Evolutionary conservation across 2,797 vertebrate species (phyloP), one percentile per base, ranked within the genome.

Genomic region (Lagocephalus sceleratus): DNA sequence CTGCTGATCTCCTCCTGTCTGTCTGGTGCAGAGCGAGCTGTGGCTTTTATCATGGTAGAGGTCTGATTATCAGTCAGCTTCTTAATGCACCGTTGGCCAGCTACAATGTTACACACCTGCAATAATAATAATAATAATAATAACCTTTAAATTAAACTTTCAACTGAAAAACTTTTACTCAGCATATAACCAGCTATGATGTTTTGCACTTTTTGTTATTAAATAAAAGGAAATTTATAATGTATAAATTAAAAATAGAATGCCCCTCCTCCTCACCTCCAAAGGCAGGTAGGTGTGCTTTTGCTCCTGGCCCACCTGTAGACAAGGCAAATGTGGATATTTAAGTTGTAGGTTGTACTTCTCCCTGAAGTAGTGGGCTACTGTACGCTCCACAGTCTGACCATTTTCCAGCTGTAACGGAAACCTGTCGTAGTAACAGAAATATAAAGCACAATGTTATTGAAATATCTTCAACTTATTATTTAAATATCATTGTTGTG

Each of bases 1-100:
- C 96, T 90, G 88, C 96, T 98, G 81, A 99, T 99, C 79, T 99
- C 96, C 78, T 99, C 97, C 60, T 99, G 97, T 55, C 97, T 89
- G 74, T 99, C 96, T 0, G 97, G 96, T 1, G 96, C 97, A 60
- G 97, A 99, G 70, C 96, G 93, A 41, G 96, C 96, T 19, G 97
- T 99, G 21, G 97, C 97, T 91, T 98, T 98, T 84, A 99, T 99
- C 97, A 99, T 99, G 15, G 96, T 98, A 2, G 97, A 99, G 9
- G 96, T 98, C 71, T 99, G 97, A 93, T 98, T 99, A 94, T 99
- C 97, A 0, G 97, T 99, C 25, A 99, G 93, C 80, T 98, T 98
- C 91, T 98, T 98, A 85, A 99, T 99, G 83, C 97, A 99, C 44
- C 96, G 87, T 69, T 99, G 97, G 68, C 97, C 96, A 47, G 97